These are phyloP conservation scores for Pasiphila rectangulata DNA, from an alignment of 2,888 invertebrate genomes.

Conservation along the genomic window DNA sequence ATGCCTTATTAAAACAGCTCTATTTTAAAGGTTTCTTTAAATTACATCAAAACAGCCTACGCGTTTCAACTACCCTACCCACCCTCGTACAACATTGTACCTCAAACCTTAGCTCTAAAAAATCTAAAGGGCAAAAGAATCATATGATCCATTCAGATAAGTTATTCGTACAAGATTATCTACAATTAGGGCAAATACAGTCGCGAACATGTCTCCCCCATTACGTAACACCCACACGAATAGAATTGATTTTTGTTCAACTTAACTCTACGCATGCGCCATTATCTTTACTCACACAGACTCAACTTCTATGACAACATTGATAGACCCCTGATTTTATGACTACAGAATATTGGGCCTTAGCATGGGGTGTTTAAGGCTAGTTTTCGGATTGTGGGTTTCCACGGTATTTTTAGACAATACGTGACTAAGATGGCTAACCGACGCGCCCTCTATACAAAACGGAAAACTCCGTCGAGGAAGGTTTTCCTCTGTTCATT, in stretches of 20 bases:
- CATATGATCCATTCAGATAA: constrained; percentile 4
- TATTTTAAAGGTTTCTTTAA: constrained; percentile 16
- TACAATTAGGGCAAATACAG: constrained; percentile 58
- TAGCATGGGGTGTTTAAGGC: constrained; percentile 27
- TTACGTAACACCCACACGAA: constrained; percentile 76
- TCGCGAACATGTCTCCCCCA: constrained; percentile 57
- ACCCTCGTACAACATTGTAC: too few species aligned
- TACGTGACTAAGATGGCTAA: constrained; percentile 64
- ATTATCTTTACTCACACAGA: constrained; percentile 56
- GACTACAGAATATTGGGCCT: constrained; percentile 33
- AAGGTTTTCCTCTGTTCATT: constrained; percentile 66
- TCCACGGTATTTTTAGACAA: constrained; percentile 73
- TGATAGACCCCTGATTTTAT: constrained; percentile 32
- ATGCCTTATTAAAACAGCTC: constrained; percentile 2
- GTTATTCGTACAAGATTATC: constrained; percentile 35
- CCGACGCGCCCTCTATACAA: constrained; percentile 78
- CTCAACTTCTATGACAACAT: constrained; percentile 45
- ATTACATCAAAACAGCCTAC: not conserved
- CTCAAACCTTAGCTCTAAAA: not conserved
- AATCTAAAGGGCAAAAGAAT: not conserved
- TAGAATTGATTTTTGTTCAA: constrained; percentile 75
- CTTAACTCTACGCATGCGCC: constrained; percentile 64
- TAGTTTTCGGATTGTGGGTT: constrained; percentile 16
- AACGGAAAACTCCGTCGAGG: constrained; percentile 64
- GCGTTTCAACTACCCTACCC: not conserved